phyloP scores from a whole-genome alignment of 1,140 invertebrate genomes.

The Heliconius nattereri region DNA sequence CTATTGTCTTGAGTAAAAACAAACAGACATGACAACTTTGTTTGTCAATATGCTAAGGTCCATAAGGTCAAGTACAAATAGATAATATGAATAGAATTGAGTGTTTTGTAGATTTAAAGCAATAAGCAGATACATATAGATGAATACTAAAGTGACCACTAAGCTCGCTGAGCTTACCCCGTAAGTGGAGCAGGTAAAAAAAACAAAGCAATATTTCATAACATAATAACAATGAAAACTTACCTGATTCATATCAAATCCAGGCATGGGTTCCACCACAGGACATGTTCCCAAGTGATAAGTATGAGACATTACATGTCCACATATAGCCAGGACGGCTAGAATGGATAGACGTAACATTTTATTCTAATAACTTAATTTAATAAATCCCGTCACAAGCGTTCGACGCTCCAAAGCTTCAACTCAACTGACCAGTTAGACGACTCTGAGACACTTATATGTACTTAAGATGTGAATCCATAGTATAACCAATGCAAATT shows the following conservation, averaged over 20 bases:
- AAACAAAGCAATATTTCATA: background rate
- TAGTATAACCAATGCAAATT: background rate
- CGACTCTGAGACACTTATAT: constrained; percentile 36
- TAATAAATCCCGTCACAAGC: background rate
- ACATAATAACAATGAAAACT: constrained; percentile 40
- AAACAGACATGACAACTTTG: no score
- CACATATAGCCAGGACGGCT: constrained; percentile 53
- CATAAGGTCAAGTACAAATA: background rate
- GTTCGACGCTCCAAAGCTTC: constrained; percentile 6
- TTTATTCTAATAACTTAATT: constrained; percentile 28
- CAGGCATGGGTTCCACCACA: constrained; percentile 84
- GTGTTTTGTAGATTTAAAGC: no score
- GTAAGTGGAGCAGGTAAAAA: background rate
- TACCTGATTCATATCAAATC: constrained; percentile 88
- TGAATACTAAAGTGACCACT: no score
- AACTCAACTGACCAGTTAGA: constrained; percentile 38
- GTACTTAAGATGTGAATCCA: constrained; percentile 9
- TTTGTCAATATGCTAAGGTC: background rate
- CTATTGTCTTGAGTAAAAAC: no score
- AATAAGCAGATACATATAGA: no score
- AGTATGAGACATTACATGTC: constrained; percentile 79
- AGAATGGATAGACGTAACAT: constrained; percentile 53
- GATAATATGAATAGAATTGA: background rate
- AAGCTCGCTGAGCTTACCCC: no score
- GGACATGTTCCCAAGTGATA: constrained; percentile 90